Conservation (phyloP, 2,888 invertebrate genomes). For the Aricia artaxerxes region DNA sequence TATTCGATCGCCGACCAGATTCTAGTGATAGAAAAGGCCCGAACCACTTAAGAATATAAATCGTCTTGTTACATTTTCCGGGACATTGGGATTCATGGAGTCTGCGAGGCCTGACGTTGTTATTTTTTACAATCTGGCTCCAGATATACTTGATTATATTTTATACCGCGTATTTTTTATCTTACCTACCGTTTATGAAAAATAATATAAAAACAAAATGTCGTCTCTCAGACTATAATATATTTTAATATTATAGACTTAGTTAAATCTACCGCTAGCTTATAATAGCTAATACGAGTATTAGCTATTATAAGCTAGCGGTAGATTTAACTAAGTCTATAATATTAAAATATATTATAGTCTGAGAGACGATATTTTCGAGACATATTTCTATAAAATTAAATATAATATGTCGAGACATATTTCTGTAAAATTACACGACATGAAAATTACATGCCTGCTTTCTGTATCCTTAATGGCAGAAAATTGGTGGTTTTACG, state of each 20-base stretch:
- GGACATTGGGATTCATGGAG: constrained; percentile 78
- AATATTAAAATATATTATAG: too few relatives aligned
- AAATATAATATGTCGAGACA: too few relatives aligned
- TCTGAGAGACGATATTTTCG: neutral
- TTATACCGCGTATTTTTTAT: neutral
- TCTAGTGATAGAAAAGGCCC: constrained; percentile 72
- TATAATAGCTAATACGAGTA: neutral
- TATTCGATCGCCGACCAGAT: constrained; percentile 59
- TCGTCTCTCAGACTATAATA: neutral
- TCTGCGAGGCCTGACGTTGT: constrained; percentile 69
- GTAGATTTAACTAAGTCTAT: neutral
- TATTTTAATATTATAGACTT: neutral
- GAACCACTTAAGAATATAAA: constrained; percentile 74
- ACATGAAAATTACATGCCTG: neutral
- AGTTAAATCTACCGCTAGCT: neutral
- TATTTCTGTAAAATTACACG: neutral
- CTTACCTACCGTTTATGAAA: neutral
- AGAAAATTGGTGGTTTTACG: constrained; percentile 14
- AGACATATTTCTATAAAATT: too few relatives aligned
- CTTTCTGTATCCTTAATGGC: neutral
- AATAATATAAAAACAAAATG: neutral
- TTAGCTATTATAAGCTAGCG: neutral
- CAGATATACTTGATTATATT: constrained; percentile 50
- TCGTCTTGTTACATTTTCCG: constrained; percentile 79
- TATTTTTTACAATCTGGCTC: constrained; percentile 52